phyloP scores from a whole-genome alignment of 2,797 vertebrate genomes.

The Premnoplex brunnescens region DNA sequence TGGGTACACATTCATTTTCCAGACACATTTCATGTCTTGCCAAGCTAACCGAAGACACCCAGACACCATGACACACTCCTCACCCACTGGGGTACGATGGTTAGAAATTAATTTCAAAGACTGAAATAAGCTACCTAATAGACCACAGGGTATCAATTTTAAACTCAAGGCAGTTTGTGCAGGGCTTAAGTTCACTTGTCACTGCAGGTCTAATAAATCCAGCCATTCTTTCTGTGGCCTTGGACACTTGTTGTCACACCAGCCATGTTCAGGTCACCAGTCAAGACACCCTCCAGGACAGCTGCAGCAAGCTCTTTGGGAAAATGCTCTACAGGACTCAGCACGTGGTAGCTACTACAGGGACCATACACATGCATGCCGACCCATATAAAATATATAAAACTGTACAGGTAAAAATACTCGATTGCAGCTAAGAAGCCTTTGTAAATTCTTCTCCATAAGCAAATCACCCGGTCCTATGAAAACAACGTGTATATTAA shows the following conservation, averaged over 20 bases:
- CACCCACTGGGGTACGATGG: fast-evolving
- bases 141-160: neutral
- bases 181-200: neutral
- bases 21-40: neutral
- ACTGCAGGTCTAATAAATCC: neutral
- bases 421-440: fast-evolving
- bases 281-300: neutral
- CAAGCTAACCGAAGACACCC: neutral
- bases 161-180: neutral
- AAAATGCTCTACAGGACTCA: neutral
- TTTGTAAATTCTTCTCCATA: neutral
- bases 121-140: neutral
- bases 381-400: fast-evolving
- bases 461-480: fast-evolving
- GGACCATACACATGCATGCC: fast-evolving
- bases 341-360: neutral
- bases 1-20: neutral
- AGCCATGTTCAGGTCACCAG: neutral
- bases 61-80: neutral
- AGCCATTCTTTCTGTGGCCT: neutral
- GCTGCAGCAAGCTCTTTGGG: neutral
- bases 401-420: neutral
- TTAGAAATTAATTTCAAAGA: neutral
- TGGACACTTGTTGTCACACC: neutral
- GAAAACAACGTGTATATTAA: neutral